Percentiles rank a stretch among this genome's conserved stretches.
Evolutionary conservation across 2,797 vertebrate species (phyloP).

Genomic region (Euphonia xanthogaster): DNA sequence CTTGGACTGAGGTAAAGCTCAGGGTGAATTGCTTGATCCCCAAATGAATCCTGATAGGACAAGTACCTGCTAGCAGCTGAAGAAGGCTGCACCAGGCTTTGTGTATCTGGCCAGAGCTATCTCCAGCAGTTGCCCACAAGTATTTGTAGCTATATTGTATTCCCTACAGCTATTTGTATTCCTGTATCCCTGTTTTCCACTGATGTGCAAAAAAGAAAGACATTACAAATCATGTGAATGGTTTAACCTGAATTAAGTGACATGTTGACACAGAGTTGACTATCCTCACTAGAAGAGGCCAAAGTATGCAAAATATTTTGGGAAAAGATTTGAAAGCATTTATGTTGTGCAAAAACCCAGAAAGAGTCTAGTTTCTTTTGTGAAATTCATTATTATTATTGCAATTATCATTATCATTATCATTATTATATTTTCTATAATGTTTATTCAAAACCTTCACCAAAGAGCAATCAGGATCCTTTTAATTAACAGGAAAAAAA

Average conservation of each 20-base stretch:
- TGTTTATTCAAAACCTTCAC: background rate
- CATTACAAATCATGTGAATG: background rate
- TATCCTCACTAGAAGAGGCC: background rate
- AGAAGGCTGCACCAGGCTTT: background rate
- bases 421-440: background rate
- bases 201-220: background rate
- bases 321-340: background rate
- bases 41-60: background rate
- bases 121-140: background rate
- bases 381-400: background rate
- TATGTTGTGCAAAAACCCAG: background rate
- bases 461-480: background rate
- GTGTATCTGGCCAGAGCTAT: background rate
- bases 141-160: background rate
- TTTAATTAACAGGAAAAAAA: background rate
- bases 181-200: background rate
- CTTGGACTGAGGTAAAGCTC: background rate
- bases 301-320: background rate
- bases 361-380: background rate
- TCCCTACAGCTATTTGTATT: background rate
- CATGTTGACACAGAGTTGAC: background rate
- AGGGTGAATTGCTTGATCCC: background rate
- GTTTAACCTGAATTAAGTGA: background rate
- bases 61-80: background rate
- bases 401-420: accelerated